These are phyloP conservation scores for Moxostoma hubbsi DNA, from an alignment of 2,797 vertebrate species.

Conservation along the genomic window DNA sequence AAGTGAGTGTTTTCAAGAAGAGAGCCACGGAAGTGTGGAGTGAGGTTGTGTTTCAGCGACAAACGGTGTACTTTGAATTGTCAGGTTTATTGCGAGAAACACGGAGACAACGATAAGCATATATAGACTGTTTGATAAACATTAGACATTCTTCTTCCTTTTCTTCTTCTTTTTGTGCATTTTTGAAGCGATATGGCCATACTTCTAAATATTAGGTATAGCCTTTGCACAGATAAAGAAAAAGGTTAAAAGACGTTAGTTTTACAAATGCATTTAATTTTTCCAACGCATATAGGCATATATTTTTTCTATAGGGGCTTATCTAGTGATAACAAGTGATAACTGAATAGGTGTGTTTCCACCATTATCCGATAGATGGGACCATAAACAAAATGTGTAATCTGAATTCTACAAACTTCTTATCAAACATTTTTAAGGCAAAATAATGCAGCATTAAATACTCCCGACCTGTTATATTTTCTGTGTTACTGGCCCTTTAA, in stretches of 20 bases:
- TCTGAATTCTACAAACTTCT: background rate
- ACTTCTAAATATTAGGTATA: too few species aligned
- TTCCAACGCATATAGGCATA: background rate
- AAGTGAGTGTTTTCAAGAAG: background rate
- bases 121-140: too few species aligned
- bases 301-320: background rate
- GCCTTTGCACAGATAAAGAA: too few species aligned
- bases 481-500: too few species aligned
- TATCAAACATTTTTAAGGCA: background rate
- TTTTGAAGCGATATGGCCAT: too few species aligned
- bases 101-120: background rate
- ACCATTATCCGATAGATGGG: slow-evolving; percentile 1
- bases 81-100: background rate
- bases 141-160: background rate
- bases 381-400: slow-evolving; percentile 21
- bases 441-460: background rate
- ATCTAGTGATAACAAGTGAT: background rate
- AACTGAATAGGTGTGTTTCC: background rate
- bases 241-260: too few species aligned
- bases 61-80: slow-evolving; percentile 10
- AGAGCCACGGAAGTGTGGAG: slow-evolving; percentile 25
- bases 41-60: background rate
- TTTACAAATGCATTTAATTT: background rate
- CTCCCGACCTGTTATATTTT: background rate
- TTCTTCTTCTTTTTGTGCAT: too few species aligned